Evolutionary conservation across 2,113 vertebrate species (phyloP).

Genomic region (Corydoras sp.): DNA sequence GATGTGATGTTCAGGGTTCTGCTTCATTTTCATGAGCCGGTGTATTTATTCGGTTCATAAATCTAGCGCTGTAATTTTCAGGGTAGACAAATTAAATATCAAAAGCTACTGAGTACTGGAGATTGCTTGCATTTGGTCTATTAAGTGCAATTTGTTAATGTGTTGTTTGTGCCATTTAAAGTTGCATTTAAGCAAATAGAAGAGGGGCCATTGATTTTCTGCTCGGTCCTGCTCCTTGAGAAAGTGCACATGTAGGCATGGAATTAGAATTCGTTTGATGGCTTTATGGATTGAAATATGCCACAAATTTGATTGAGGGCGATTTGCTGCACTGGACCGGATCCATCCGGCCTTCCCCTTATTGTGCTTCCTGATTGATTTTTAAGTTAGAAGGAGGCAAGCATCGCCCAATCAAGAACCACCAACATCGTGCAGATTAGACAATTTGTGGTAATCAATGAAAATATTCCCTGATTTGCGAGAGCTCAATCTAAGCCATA

Average conservation of each 20-base stretch:
- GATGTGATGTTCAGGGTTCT: too few species aligned
- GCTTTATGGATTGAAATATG: conserved; percentile 73
- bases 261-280: conserved; percentile 63
- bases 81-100: conserved; percentile 16
- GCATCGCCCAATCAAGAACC: conserved; percentile 94
- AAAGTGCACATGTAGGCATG: conserved; percentile 52
- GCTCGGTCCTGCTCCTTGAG: conserved; percentile 32
- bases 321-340: conserved; percentile 74
- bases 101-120: not conserved
- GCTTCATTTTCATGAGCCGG: too few species aligned
- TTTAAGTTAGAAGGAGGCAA: conserved; percentile 98
- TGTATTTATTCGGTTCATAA: too few species aligned
- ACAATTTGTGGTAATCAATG: conserved; percentile 99
- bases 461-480: conserved; percentile 99
- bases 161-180: conserved; percentile 38
- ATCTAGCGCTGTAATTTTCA: not conserved
- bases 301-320: conserved; percentile 76
- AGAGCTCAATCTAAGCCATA: conserved; percentile 81
- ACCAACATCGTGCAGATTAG: conserved; percentile 95
- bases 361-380: conserved; percentile 97
- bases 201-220: conserved; percentile 38
- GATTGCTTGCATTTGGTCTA: conserved; percentile 24
- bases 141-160: conserved; percentile 40
- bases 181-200: conserved; percentile 40
- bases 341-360: conserved; percentile 82